These are phyloP conservation scores for Melanocharis versteri DNA, from an alignment of 2,113 vertebrate genomes.

Conservation along the genomic window DNA sequence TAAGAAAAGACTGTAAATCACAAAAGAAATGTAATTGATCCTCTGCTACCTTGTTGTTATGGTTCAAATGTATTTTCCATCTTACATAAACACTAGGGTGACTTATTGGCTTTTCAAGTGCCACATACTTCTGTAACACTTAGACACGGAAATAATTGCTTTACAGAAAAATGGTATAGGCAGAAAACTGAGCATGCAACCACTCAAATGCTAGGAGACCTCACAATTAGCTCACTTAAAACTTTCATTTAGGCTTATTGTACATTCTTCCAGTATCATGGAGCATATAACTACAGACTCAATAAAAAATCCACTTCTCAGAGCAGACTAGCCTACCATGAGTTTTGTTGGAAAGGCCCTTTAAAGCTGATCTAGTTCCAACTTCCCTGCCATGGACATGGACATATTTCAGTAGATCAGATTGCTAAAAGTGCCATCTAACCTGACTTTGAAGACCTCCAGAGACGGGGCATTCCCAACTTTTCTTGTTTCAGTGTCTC, in stretches of 20 bases:
- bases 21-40: background rate
- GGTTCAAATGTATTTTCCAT: background rate
- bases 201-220: background rate
- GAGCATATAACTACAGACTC: background rate
- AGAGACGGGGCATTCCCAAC: background rate
- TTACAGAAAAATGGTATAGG: background rate
- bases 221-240: background rate
- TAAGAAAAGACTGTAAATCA: background rate
- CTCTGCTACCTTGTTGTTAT: background rate
- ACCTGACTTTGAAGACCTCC: background rate
- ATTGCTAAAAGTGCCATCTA: background rate
- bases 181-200: background rate
- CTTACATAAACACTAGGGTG: background rate
- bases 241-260: background rate
- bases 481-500: background rate
- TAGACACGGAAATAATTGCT: background rate
- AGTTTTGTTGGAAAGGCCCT: background rate
- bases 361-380: background rate
- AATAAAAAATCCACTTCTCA: background rate
- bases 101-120: background rate
- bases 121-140: background rate
- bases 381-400: fast-evolving
- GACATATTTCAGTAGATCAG: background rate
- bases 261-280: background rate
- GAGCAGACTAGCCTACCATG: background rate